These are phyloP conservation scores for Heliconius eleuchia DNA, from an alignment of 1,140 invertebrate species.

Conservation along the genomic window DNA sequence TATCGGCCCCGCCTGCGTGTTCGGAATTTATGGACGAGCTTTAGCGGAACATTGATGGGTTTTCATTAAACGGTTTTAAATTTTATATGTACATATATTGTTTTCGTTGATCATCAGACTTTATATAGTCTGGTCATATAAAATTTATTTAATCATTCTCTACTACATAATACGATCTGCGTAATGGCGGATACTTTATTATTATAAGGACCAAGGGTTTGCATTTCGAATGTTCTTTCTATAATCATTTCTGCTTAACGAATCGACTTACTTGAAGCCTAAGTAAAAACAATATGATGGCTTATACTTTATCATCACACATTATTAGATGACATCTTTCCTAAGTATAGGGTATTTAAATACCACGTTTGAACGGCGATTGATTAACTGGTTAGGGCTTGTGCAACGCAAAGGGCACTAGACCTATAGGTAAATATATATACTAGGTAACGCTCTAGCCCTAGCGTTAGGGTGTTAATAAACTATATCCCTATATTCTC, in stretches of 20 bases:
- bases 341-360: constrained; percentile 14
- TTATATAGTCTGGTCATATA: constrained; percentile 25
- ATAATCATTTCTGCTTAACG: constrained; percentile 26
- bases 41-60: constrained; percentile 62
- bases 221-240: constrained; percentile 13
- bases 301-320: constrained; percentile 7
- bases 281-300: background rate
- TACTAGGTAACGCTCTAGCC: background rate
- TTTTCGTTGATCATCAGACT: constrained; percentile 26
- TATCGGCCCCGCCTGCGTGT: constrained; percentile 63
- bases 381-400: constrained; percentile 8
- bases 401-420: constrained; percentile 11
- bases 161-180: constrained; percentile 24
- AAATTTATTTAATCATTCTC: constrained; percentile 24
- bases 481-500: constrained; percentile 30
- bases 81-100: constrained; percentile 42
- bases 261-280: background rate
- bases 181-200: constrained; percentile 20
- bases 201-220: background rate
- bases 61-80: constrained; percentile 67
- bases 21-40: constrained; percentile 63
- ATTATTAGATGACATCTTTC: constrained; percentile 13
- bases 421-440: background rate
- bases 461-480: constrained; percentile 31
- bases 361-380: background rate